Evolutionary conservation across 2,797 vertebrate genomes (phyloP).

Genomic region (Heterohyrax brucei): DNA sequence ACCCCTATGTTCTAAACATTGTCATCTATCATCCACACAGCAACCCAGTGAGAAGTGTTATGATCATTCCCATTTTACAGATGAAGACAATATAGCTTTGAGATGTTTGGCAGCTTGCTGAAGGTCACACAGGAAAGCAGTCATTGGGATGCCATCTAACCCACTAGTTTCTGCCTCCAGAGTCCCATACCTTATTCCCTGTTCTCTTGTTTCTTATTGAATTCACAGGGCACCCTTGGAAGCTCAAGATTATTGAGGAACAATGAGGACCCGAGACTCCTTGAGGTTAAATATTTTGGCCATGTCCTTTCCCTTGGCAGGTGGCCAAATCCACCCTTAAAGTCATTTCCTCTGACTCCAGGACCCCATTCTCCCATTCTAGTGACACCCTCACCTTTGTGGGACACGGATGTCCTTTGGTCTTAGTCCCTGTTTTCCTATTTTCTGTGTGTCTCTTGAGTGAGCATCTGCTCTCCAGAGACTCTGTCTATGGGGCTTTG

Average conservation of each 20-base stretch:
- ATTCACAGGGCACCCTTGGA: not conserved
- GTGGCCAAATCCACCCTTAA: not conserved
- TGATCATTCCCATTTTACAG: no score
- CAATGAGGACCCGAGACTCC: not conserved
- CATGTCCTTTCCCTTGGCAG: not conserved
- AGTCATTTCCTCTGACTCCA: not conserved
- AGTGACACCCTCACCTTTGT: not conserved
- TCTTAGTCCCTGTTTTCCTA: not conserved
- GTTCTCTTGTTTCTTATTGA: not conserved
- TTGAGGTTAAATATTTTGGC: not conserved
- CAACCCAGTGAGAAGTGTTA: not conserved
- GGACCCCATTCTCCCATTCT: no score
- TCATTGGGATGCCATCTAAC: not conserved
- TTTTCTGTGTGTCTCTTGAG: constrained; percentile 34
- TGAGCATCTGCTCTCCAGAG: not conserved
- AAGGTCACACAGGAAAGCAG: not conserved
- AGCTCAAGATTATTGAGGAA: not conserved
- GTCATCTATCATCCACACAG: not conserved
- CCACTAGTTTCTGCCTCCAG: not conserved
- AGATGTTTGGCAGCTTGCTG: not conserved
- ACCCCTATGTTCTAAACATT: not conserved
- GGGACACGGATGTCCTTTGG: not conserved
- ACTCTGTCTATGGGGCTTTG: not conserved
- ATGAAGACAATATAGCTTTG: not conserved
- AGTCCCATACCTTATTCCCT: not conserved